These are phyloP conservation scores for Coptodon bakossiorum DNA, from an alignment of 2,113 vertebrate genomes.

Conservation along the genomic window DNA sequence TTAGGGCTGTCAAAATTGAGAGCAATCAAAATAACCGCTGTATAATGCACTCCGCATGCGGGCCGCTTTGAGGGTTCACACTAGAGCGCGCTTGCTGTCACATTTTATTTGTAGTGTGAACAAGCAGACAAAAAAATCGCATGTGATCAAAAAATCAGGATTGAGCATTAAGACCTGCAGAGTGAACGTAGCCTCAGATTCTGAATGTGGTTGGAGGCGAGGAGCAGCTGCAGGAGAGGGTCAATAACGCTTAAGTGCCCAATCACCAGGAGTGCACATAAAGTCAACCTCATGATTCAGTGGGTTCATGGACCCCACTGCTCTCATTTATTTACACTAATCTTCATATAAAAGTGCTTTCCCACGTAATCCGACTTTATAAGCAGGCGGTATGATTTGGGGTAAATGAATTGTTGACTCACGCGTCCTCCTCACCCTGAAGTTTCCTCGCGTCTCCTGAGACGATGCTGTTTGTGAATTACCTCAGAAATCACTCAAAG, in stretches of 20 bases:
- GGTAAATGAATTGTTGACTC: background rate
- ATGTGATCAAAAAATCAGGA: too few relatives aligned
- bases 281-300: background rate
- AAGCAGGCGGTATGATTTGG: background rate
- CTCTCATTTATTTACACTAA: background rate
- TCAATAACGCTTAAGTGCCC: too few relatives aligned
- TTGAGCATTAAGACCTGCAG: too few relatives aligned
- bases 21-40: too few relatives aligned
- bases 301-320: background rate
- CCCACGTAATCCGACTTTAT: background rate
- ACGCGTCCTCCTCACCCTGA: background rate
- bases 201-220: background rate
- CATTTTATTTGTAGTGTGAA: too few relatives aligned
- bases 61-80: too few relatives aligned
- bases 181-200: background rate
- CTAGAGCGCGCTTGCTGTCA: too few relatives aligned
- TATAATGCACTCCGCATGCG: too few relatives aligned
- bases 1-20: too few relatives aligned
- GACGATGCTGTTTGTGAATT: background rate
- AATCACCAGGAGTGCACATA: background rate
- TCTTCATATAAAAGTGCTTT: background rate
- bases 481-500: background rate
- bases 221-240: background rate
- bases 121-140: too few relatives aligned
- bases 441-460: background rate